Evolutionary conservation across 1,140 invertebrate genomes (phyloP), one percentile per base, ranked within the genome.

Genomic region (Pogonomyrmex californicus): DNA sequence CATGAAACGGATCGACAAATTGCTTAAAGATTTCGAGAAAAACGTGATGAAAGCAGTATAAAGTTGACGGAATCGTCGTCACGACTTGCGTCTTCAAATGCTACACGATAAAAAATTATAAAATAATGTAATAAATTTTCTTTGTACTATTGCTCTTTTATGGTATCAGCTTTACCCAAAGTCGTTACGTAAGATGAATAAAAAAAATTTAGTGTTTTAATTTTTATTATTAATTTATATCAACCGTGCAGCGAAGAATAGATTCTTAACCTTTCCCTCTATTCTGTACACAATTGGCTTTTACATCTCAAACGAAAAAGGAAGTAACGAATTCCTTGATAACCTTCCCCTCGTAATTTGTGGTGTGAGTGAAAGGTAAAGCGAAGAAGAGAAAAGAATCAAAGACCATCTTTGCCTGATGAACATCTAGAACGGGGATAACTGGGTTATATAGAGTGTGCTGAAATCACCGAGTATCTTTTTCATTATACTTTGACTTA

Each of bases 1-100:
- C 23, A n/a, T 54, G 0, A 88, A 85, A 36, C 83, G 62, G 33
- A 65, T 89, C 6, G 79, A 89, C 1, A 92, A 91, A 33, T 66
- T 91, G 1, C 33, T 90, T 4, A 56, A 86, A 56, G 56, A 89
- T 7, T 90, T 85, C 33, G 83, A 85, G 10, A 88, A 86, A 17
- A 60, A 1, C 30, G 51, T 0, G 10, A 9, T 1, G 3, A 82
- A 85, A 62, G 4, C 30, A 47, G 36, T 2, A 2, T 51, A 70
- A 65, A 62, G 4, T 10, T 3, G 10, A 4, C 38, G 36, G 38
- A 58, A 23, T 17, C 3, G 4, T 36, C 14, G 5, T 76, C 73
- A 41, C 23, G 23, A 41, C 38, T 60, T 3, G n/a, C 12, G 0
- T 5, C 10, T 73, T 73, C 4, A 38, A 23, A 23, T 14, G 23